phyloP scores from a whole-genome alignment of 2,888 invertebrate species.

The Chymomyza procnemis region DNA sequence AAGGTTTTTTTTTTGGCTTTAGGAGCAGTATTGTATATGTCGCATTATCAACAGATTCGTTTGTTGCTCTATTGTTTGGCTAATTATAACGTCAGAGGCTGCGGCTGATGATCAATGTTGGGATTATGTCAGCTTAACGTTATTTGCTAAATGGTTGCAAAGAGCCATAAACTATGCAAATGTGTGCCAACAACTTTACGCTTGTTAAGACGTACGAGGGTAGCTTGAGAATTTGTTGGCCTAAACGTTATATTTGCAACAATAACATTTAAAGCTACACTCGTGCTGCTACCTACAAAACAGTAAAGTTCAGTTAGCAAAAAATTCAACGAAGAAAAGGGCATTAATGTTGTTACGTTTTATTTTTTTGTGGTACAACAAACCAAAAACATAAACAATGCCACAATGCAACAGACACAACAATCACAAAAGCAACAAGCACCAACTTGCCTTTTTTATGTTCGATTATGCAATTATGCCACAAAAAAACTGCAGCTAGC shows the following conservation, averaged over 20 bases:
- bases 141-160: slow-evolving; percentile 24
- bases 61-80: slow-evolving; percentile 47
- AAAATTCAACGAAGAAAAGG: neutral
- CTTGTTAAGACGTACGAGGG: neutral
- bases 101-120: slow-evolving; percentile 42
- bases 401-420: slow-evolving; percentile 27
- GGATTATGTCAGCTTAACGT: slow-evolving; percentile 30
- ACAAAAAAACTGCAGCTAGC: slow-evolving; percentile 45
- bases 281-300: no score
- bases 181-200: neutral
- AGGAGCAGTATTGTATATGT: neutral
- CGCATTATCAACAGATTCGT: slow-evolving; percentile 33
- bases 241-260: no score
- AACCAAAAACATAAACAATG: slow-evolving; percentile 59
- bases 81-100: slow-evolving; percentile 56
- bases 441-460: slow-evolving; percentile 1
- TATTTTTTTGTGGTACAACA: slow-evolving; percentile 19
- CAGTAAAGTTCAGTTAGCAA: neutral
- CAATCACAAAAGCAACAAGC: slow-evolving; percentile 19
- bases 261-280: no score
- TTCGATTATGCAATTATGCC: slow-evolving; percentile 48
- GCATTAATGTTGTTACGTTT: neutral
- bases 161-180: slow-evolving; percentile 1
- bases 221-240: slow-evolving; percentile 6
- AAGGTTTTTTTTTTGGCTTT: slow-evolving; percentile 44